Evolutionary conservation across 2,888 invertebrate genomes (phyloP), one percentile per base, ranked within the genome.

Genomic region (Brassicogethes aeneus): DNA sequence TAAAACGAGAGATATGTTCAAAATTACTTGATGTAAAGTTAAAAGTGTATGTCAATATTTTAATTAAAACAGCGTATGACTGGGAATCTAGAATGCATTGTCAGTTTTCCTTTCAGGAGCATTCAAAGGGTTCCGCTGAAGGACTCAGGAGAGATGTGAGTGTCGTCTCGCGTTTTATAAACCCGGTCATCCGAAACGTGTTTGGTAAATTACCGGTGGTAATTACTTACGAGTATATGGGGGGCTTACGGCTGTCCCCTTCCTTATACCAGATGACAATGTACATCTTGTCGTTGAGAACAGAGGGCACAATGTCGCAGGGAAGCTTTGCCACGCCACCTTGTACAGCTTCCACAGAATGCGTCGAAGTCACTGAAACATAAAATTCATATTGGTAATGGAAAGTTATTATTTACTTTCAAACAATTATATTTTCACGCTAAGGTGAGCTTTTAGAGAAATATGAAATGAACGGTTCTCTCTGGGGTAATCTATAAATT

Each of bases 251-350:
- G 37, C 71, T 71, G 40, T 70, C 70, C 29, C 71, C 72, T 49
- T 76, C 76, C 60, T 76, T 77, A 66, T 74, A 77, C 79, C 79
- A 79, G 54, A 79, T 77, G 57, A 78, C 76, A 54, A 78, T 71
- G 55, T 73, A 70, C 52, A 77, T 74, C 59, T 72, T 73, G 66
- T 79, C 79, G 40, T 72, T 74, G 7, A 69, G 59, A 36, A 73
- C 59, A 12, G 75, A 70, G 13, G 76, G 74, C 38, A 71, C 70
- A 44, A 77, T 72, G 63, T 78, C 76, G 60, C 79, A 79, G 3
- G 77, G 76, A 46, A 79, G 66, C 59, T 74, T 75, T 34, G 76
- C 78, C 36, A 70, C 68, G 42, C 73, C 73, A 13, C 77, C 77
- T 46, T 73, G 72, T 41, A 77, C 76, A 31, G 75, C 76, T 56